These are phyloP conservation scores for Choristoneura rosaceana DNA, from an alignment of 2,888 invertebrate genomes.

Conservation along the genomic window DNA sequence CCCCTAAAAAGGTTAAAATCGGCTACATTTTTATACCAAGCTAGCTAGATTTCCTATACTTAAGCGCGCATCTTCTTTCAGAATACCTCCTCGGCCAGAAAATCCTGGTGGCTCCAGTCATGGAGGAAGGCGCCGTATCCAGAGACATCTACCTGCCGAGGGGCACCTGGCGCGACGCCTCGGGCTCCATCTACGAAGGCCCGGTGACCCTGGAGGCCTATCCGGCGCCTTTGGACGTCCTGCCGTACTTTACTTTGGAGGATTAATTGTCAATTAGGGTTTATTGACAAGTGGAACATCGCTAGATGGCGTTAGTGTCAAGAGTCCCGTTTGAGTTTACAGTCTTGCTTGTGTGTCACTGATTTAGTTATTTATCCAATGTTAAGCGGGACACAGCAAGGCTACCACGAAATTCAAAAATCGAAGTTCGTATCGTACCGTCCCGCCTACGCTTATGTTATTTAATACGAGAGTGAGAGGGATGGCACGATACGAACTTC, in stretches of 20 bases:
- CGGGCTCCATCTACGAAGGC: conserved; percentile 73
- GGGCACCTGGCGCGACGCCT: conserved; percentile 88
- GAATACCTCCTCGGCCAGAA: conserved; percentile 90
- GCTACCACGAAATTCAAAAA: too few relatives aligned
- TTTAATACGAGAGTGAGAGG: too few relatives aligned
- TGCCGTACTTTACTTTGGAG: conserved; percentile 86
- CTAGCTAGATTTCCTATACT: neutral
- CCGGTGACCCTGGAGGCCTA: conserved; percentile 85
- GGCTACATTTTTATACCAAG: too few relatives aligned
- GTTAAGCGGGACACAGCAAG: too few relatives aligned
- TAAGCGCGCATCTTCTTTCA: conserved; percentile 58
- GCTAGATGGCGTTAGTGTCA: too few relatives aligned
- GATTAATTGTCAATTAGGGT: neutral
- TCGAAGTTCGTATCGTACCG: too few relatives aligned
- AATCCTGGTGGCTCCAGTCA: conserved; percentile 89
- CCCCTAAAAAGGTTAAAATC: too few relatives aligned
- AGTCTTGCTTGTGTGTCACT: too few relatives aligned
- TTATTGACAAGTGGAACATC: neutral
- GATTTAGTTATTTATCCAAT: too few relatives aligned
- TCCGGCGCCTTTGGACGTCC: conserved; percentile 85
- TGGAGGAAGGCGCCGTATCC: conserved; percentile 83
- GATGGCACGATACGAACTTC: too few relatives aligned
- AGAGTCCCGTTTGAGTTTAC: too few relatives aligned
- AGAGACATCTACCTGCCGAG: conserved; percentile 90
- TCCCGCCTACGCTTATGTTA: too few relatives aligned